Evolutionary conservation across 2,888 invertebrate species (phyloP).

Genomic region (Nyleta sp.): DNA sequence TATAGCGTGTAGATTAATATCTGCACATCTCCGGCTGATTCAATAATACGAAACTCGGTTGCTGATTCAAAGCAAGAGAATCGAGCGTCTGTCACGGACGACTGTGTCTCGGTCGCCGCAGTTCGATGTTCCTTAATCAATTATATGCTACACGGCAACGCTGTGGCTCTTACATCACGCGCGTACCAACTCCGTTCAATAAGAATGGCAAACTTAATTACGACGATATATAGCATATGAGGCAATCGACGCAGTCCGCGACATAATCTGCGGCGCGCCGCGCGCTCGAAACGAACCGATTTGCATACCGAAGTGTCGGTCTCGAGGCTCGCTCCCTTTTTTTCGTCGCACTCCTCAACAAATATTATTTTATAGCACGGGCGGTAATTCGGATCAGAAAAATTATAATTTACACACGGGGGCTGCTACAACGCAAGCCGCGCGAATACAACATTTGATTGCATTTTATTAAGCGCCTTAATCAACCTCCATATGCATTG

Average conservation of each 20-base stretch:
- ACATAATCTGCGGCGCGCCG: slow-evolving; percentile 66
- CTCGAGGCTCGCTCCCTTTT: slow-evolving; percentile 45
- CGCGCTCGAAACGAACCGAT: slow-evolving; percentile 70
- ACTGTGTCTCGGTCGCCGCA: slow-evolving; percentile 59
- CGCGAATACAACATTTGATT: slow-evolving; percentile 52
- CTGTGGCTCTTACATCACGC: slow-evolving; percentile 57
- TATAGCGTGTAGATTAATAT: slow-evolving; percentile 21
- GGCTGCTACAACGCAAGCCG: slow-evolving; percentile 42
- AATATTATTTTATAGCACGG: slow-evolving; percentile 62
- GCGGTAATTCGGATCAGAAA: slow-evolving; percentile 57
- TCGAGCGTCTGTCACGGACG: slow-evolving; percentile 56
- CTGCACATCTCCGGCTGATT: slow-evolving; percentile 19
- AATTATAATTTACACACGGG: slow-evolving; percentile 59
- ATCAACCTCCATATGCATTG: slow-evolving; percentile 46
- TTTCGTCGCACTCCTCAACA: slow-evolving; percentile 33
- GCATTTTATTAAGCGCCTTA: slow-evolving; percentile 59
- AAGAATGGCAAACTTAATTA: slow-evolving; percentile 79
- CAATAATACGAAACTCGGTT: slow-evolving; percentile 30
- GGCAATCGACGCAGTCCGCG: slow-evolving; percentile 68
- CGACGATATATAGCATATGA: slow-evolving; percentile 76
- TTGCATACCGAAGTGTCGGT: slow-evolving; percentile 71
- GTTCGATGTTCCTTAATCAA: slow-evolving; percentile 73
- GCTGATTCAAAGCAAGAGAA: slow-evolving; percentile 30
- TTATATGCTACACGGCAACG: slow-evolving; percentile 66
- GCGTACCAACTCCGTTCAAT: slow-evolving; percentile 65